These are phyloP conservation scores for Sycobia sp. DNA, from an alignment of 1,140 invertebrate species.

Conservation along the genomic window DNA sequence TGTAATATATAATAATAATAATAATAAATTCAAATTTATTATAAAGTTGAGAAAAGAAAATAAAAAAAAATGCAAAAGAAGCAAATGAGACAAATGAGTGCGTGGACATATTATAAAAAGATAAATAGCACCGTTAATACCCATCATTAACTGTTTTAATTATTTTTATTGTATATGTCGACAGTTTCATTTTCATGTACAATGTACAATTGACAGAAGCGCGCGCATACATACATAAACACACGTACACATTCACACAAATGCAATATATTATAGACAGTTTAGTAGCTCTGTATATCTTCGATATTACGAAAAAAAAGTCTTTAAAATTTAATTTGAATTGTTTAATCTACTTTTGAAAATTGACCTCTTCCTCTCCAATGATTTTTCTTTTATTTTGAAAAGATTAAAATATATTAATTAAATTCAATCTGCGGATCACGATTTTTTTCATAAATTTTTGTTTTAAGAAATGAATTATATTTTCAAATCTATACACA, in stretches of 20 bases:
- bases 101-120: constrained; percentile 16
- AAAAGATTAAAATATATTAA: too few species aligned
- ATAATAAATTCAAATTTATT: constrained; percentile 53
- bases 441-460: too few species aligned
- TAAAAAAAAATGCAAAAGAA: too few species aligned
- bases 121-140: constrained; percentile 11
- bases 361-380: too few species aligned
- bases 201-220: constrained; percentile 28
- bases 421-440: too few species aligned
- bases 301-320: constrained; percentile 33
- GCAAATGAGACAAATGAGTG: too few species aligned
- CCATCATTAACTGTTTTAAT: constrained; percentile 19
- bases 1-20: constrained; percentile 47
- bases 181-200: constrained; percentile 17
- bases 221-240: too few species aligned
- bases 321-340: constrained; percentile 21
- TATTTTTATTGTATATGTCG: constrained; percentile 23
- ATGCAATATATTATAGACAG: constrained; percentile 29
- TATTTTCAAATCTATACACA: too few species aligned
- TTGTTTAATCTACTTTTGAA: background rate
- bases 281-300: constrained; percentile 32
- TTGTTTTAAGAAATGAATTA: too few species aligned
- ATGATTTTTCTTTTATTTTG: too few species aligned
- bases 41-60: constrained; percentile 39
- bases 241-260: too few species aligned